Evolutionary conservation across 2,797 vertebrate genomes (phyloP).

Genomic region (Sebastes cheni): DNA sequence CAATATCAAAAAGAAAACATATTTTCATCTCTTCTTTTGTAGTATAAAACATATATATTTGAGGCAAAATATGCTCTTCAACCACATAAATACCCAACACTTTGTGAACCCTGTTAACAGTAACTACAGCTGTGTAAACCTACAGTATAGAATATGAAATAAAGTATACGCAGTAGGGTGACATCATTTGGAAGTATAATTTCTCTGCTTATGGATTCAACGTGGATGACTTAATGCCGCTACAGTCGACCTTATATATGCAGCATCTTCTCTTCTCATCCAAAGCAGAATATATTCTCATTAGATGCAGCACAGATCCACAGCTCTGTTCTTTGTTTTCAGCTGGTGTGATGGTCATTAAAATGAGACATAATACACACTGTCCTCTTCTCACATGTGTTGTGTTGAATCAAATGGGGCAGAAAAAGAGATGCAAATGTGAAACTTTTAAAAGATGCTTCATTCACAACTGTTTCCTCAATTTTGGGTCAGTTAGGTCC

Average conservation of each 20-base stretch:
- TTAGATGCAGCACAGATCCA: constrained; percentile 9
- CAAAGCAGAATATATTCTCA: constrained; percentile 14
- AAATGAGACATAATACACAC: not conserved
- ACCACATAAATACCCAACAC: not conserved
- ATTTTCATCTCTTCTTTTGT: not conserved
- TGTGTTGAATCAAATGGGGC: too few species aligned
- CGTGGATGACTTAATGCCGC: not conserved
- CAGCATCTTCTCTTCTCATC: constrained; percentile 8
- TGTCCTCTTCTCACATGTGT: not conserved
- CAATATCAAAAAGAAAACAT: not conserved
- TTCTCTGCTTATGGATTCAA: not conserved
- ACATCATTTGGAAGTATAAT: constrained; percentile 7
- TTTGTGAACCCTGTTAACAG: not conserved
- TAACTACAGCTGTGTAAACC: not conserved
- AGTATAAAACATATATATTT: not conserved
- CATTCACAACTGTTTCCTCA: not conserved
- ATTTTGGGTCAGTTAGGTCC: not conserved
- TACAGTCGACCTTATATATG: not conserved
- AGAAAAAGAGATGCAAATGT: not conserved
- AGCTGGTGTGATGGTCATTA: constrained; percentile 24
- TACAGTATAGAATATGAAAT: not conserved
- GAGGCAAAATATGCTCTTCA: not conserved
- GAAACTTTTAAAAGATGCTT: not conserved
- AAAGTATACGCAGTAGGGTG: not conserved
- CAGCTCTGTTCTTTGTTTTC: constrained; percentile 15